These are phyloP conservation scores for Anoplius nigerrimus DNA, from an alignment of 2,888 invertebrate species.

Conservation along the genomic window DNA sequence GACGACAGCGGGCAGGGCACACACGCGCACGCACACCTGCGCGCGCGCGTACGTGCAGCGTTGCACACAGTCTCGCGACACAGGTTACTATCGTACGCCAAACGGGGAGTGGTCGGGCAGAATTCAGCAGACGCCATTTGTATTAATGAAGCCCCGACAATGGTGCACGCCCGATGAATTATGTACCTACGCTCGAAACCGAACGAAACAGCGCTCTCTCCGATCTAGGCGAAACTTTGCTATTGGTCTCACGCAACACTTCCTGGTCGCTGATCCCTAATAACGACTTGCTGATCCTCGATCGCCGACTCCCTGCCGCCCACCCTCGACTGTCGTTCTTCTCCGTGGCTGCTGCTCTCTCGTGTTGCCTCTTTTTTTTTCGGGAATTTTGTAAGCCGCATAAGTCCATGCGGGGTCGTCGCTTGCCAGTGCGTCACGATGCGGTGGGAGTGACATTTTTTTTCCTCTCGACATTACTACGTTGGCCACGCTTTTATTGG, in stretches of 20 bases:
- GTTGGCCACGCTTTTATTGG: no score
- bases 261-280: conserved; percentile 26
- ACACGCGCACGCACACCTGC: conserved; percentile 18
- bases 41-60: conserved; percentile 10
- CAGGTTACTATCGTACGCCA: conserved; percentile 45
- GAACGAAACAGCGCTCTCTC: conserved; percentile 60
- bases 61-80: conserved; percentile 11
- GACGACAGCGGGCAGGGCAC: conserved; percentile 9
- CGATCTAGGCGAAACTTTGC: conserved; percentile 53
- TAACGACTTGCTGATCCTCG: conserved; percentile 24
- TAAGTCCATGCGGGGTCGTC: no score
- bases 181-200: conserved; percentile 74
- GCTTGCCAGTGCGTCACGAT: no score
- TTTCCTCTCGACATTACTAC: no score
- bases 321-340: neutral
- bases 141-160: conserved; percentile 75
- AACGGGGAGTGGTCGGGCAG: conserved; percentile 57
- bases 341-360: no score
- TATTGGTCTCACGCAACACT: conserved; percentile 48
- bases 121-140: conserved; percentile 76
- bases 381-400: no score
- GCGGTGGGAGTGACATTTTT: no score
- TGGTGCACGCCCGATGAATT: conserved; percentile 74
- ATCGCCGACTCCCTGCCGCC: conserved; percentile 12
- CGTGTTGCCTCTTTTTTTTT: no score